A percentile compares a stretch with the other conserved stretches of the same genome.
phyloP scores from a whole-genome alignment of 2,113 vertebrate genomes.

The Entelurus aequoreus region DNA sequence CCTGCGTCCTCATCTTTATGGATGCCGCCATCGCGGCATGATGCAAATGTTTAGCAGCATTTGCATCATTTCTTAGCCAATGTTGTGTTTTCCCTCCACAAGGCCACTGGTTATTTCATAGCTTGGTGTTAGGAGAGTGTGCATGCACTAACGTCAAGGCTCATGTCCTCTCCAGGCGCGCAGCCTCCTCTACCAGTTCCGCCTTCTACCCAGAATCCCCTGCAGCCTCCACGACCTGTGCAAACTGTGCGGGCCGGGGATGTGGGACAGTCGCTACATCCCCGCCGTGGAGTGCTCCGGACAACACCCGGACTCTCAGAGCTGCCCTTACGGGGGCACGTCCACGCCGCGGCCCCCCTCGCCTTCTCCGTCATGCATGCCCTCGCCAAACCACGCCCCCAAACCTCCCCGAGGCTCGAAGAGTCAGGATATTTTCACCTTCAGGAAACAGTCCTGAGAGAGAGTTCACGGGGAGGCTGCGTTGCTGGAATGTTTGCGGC shows the following conservation, averaged over 20 bases:
- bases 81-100: constrained; percentile 14
- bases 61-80: constrained; percentile 16
- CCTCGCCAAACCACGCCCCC: constrained; percentile 55
- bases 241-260: constrained; percentile 88
- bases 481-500: constrained; percentile 12
- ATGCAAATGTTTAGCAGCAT: constrained; percentile 40
- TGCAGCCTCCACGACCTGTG: constrained; percentile 94
- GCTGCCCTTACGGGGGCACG: constrained; percentile 89
- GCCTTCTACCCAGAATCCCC: constrained; percentile 87
- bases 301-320: constrained; percentile 80
- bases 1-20: constrained; percentile 68
- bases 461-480: constrained; percentile 7
- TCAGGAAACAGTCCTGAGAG: constrained; percentile 81
- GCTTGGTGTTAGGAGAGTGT: constrained; percentile 12
- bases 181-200: constrained; percentile 95
- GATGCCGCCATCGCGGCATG: constrained; percentile 45
- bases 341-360: constrained; percentile 71
- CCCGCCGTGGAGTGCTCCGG: constrained; percentile 91
- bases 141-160: constrained; percentile 1
- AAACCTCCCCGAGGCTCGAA: constrained; percentile 69
- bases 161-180: constrained; percentile 74
- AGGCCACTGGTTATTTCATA: constrained; percentile 30
- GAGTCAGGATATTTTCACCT: constrained; percentile 81
- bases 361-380: constrained; percentile 55
- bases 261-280: constrained; percentile 98